These are phyloP conservation scores for Steinernema khuongi DNA, from an alignment of 1,140 invertebrate species.

Conservation along the genomic window DNA sequence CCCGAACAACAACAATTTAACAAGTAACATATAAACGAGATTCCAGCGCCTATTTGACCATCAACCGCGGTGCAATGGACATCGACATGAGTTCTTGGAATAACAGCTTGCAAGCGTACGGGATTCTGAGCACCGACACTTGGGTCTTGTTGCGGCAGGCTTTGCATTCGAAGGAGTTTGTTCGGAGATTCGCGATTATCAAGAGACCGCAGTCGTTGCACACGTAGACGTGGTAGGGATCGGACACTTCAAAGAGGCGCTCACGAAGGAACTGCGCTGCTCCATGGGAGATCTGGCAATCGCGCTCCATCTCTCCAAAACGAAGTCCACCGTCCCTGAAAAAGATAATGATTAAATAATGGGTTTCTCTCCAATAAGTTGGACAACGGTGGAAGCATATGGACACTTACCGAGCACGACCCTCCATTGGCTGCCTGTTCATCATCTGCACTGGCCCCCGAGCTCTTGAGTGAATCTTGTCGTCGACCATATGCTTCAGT, in stretches of 20 bases:
- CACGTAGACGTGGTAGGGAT: constrained; percentile 92
- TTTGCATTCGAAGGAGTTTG: constrained; percentile 96
- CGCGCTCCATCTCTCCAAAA: constrained; percentile 99
- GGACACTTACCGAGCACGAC: constrained; percentile 74
- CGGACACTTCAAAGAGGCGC: constrained; percentile 92
- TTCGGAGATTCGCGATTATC: constrained; percentile 89
- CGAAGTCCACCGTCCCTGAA: constrained; percentile 87
- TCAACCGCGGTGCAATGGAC: constrained; percentile 92
- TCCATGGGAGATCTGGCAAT: constrained; percentile 98
- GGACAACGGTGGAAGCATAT: background rate
- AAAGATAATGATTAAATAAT: constrained; percentile 11
- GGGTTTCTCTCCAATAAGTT: background rate
- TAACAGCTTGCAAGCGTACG: constrained; percentile 90
- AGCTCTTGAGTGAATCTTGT: constrained; percentile 95
- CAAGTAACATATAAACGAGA: no score
- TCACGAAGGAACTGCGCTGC: constrained; percentile 94
- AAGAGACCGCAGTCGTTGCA: constrained; percentile 96
- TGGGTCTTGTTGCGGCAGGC: constrained; percentile 58
- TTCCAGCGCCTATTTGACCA: no score
- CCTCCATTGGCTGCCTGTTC: constrained; percentile 97
- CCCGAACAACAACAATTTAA: no score
- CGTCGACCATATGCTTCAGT: constrained; percentile 98
- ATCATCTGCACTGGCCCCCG: constrained; percentile 93
- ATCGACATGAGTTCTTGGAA: constrained; percentile 99
- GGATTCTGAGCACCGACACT: constrained; percentile 85